Evolutionary conservation across 2,797 vertebrate genomes (phyloP), one percentile per base, ranked within the genome.

Genomic region (Crocidura indochinensis): DNA sequence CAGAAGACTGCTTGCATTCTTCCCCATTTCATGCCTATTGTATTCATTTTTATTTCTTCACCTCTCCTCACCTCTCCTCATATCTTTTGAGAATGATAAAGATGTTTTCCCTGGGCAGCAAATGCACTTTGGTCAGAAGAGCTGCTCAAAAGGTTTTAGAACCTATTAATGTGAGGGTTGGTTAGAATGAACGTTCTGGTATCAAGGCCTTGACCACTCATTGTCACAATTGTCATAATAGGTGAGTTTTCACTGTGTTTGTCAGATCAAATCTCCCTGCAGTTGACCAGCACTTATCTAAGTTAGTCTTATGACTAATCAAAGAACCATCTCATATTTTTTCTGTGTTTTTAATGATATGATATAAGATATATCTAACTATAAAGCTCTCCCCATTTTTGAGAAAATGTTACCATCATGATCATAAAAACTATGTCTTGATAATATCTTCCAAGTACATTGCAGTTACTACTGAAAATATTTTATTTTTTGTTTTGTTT

Each of bases 281-380:
- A 24, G 65, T 20, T 71, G 46, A 60, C 17, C 17, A 49, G 31
- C 19, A 81, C 24, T 20, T 56, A 12, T 31, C 27, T 46, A 17
- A 67, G 15, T 68, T 9, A 26, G 44, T 12, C 22, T 87, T n/a
- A 27, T 10, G 29, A 12, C n/a, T 15, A 0, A 10, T 38, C 53
- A 64, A n/a, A 47, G 27, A 73, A 60, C 3, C 19, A 56, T 14
- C 20, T 69, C 3, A 17, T 27, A 8, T 20, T 60, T 0, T 6
- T 93, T 86, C 64, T 83, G 15, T 74, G 60, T 60, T 53, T 72
- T 87, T 65, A 31, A 62, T 56, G 14, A 6, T 68, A n/a, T 64
- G 22, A 0, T 38, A 38, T 38, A 14, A 56, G 11, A 56, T 56
- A 1, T 56, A 56, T 38, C 38, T 38, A 53, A 46, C 6, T 47